Conservation (phyloP, 2,113 vertebrate species). For the Trinectes maculatus region DNA sequence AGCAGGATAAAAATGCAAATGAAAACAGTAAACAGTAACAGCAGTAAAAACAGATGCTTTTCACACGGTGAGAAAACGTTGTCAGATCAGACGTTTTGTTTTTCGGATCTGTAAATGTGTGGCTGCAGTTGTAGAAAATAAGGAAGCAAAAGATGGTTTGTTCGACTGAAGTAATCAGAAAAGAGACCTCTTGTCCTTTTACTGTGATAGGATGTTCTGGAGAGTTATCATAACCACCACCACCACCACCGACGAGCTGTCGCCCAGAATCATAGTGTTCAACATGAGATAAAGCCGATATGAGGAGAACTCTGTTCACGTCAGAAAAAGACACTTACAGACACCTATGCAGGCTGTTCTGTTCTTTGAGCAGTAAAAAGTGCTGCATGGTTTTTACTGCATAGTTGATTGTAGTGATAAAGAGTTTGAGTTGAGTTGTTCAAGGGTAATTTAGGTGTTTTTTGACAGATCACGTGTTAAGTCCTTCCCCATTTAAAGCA, state of each 20-base stretch:
- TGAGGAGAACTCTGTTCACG: background rate
- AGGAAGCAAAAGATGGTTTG: constrained; percentile 15
- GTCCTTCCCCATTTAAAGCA: too few species aligned
- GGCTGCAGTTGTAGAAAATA: background rate
- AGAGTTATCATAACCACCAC: background rate
- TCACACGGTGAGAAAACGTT: background rate
- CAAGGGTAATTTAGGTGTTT: too few species aligned
- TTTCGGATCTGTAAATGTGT: background rate
- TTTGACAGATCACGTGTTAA: too few species aligned
- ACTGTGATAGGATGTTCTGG: background rate
- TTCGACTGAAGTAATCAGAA: background rate
- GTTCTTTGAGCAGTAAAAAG: background rate
- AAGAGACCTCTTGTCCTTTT: background rate
- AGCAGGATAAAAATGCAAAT: background rate
- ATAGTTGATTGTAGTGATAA: background rate
- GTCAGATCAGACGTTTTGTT: background rate
- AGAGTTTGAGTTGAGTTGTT: too few species aligned
- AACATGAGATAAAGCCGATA: background rate
- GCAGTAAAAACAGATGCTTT: background rate
- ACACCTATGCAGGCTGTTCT: background rate
- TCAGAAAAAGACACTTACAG: background rate
- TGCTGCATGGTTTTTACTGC: too few species aligned
- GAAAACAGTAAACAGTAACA: background rate
- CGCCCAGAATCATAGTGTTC: background rate
- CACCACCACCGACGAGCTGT: background rate